Percentiles rank a stretch among this genome's conserved stretches.
These are phyloP conservation scores for Epirrhoe tristata DNA, from an alignment of 2,888 invertebrate species.

Conservation along the genomic window DNA sequence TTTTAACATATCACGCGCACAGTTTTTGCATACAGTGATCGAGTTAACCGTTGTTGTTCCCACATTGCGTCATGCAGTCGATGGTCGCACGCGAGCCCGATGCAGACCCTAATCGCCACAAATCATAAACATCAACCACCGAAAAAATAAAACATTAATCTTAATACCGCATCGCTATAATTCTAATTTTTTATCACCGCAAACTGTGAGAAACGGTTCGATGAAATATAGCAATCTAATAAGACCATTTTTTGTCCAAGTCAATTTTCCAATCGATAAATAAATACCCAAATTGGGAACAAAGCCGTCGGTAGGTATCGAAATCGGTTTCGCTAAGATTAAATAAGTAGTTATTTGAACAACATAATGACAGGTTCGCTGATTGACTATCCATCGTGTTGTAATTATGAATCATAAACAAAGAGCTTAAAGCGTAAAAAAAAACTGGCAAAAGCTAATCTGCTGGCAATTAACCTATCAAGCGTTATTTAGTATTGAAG, in stretches of 20 bases:
- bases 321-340: slow-evolving; percentile 64
- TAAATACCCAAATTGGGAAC: slow-evolving; percentile 62
- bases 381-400: slow-evolving; percentile 76
- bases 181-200: slow-evolving; percentile 54
- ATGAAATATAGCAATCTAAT: slow-evolving; percentile 66
- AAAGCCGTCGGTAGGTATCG: slow-evolving; percentile 60
- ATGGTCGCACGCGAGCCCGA: slow-evolving; percentile 58
- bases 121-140: slow-evolving; percentile 68
- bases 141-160: slow-evolving; percentile 76
- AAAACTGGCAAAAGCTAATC: slow-evolving; percentile 82
- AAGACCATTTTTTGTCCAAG: slow-evolving; percentile 58
- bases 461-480: slow-evolving; percentile 83
- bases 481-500: slow-evolving; percentile 76
- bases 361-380: slow-evolving; percentile 80
- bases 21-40: slow-evolving; percentile 48
- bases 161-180: slow-evolving; percentile 70
- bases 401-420: slow-evolving; percentile 83
- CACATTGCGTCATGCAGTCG: slow-evolving; percentile 51
- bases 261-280: slow-evolving; percentile 71
- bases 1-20: slow-evolving; percentile 45
- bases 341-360: slow-evolving; percentile 81
- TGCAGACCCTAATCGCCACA: slow-evolving; percentile 74
- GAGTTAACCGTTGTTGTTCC: slow-evolving; percentile 46
- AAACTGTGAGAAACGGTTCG: slow-evolving; percentile 61
- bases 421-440: slow-evolving; percentile 66